phyloP scores from a whole-genome alignment of 2,888 invertebrate genomes.

The Tipula vernalis region DNA sequence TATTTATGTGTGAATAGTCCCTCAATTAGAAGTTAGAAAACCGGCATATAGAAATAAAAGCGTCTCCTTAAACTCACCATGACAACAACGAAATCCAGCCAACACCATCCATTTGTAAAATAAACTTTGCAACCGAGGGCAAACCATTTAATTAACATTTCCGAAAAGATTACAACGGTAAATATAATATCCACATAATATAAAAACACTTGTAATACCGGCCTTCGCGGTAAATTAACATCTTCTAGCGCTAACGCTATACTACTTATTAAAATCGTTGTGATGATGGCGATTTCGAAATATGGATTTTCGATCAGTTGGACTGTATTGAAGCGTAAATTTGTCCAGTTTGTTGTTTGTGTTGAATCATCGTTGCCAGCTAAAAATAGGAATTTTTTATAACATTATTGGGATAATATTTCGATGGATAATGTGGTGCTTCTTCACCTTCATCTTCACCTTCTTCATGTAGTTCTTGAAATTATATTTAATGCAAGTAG shows the following conservation, averaged over 20 bases:
- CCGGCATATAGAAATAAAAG: constrained; percentile 60
- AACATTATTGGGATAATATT: constrained; percentile 89
- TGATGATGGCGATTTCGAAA: constrained; percentile 98
- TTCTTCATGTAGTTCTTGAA: constrained; percentile 38
- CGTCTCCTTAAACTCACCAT: constrained; percentile 55
- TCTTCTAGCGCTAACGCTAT: constrained; percentile 96
- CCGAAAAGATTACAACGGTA: constrained; percentile 95
- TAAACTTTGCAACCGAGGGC: constrained; percentile 94
- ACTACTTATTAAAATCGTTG: constrained; percentile 96
- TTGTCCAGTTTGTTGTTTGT: constrained; percentile 84
- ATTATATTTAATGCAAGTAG: not conserved
- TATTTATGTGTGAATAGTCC: too few relatives aligned
- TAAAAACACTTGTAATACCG: constrained; percentile 81
- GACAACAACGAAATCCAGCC: constrained; percentile 98
- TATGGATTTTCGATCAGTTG: constrained; percentile 98
- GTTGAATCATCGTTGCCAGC: constrained; percentile 86
- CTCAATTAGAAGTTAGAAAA: too few relatives aligned
- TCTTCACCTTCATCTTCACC: constrained; percentile 48
- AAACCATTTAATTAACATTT: constrained; percentile 98
- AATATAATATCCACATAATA: constrained; percentile 97
- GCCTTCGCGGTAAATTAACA: constrained; percentile 81
- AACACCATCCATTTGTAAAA: constrained; percentile 98
- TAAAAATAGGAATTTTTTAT: constrained; percentile 74
- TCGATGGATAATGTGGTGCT: constrained; percentile 66
- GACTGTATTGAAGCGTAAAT: too few relatives aligned